Base-by-base conservation (phyloP, 2,113 vertebrate species). In the Vulpes ferrilata region DNA sequence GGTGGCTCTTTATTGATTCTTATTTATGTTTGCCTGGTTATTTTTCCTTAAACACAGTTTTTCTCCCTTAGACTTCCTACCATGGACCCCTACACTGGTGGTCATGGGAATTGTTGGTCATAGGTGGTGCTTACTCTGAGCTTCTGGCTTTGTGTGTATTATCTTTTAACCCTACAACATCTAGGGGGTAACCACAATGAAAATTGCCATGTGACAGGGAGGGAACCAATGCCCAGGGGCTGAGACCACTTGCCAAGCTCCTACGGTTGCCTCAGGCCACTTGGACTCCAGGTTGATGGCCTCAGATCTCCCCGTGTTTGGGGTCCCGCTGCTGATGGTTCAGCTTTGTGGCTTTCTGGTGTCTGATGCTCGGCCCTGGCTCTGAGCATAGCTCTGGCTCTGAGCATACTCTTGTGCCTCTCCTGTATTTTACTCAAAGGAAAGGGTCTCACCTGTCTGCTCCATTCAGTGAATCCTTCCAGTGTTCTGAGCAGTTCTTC, bases 101-200 rank as follows among this genome's bases (percentile, higher is more conserved):
- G 0, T 35, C 4, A 3, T 0, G 2, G 74, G 4, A 13, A 16
- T 1, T 0, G 55, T 1, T 17, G 19, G 30, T 32, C 23, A 0
- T 2, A 3, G 1, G 25, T 27, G 22, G 35, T 3, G 10, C 57
- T 27, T 16, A 1, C 87, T 30, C 27, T 27, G 35, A 74, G 65
- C 35, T 25, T 48, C 32, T n/a, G 9, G 17, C 8, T 60, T 57
- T 35, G 48, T 3, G 0, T 1, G 20, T 6, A 5, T 4, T 1
- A 20, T 2, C 55, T 59, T 51, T 11, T 30, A 38, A 80, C 48
- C 35, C 60, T 17, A 20, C 17, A 27, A 5, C n/a, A 53, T n/a
- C 67, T 7, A 7, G 1, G 30, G 16, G 51, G 79, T 69, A 4
- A 4, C 43, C 23, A 2, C 12, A 6, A 1, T 25, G 3, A 17